Percentiles rank a stretch among this genome's conserved stretches.
Conservation (phyloP, 2,888 invertebrate species). For the Tineola bisselliella region DNA sequence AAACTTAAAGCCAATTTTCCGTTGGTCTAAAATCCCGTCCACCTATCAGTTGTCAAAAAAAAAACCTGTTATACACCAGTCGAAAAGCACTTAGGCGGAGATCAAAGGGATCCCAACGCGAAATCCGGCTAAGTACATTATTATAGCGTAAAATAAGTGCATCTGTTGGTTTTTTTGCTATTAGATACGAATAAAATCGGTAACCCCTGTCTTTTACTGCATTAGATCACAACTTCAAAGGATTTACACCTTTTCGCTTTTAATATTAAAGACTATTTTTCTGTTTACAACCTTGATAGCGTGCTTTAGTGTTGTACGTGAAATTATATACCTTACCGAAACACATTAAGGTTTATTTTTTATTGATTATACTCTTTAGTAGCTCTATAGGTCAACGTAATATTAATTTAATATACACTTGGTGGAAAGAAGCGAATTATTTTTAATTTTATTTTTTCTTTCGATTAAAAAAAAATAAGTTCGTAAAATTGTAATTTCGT, state of each 20-base stretch:
- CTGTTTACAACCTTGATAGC: not conserved
- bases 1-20: slow-evolving; percentile 4
- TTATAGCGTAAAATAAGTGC: slow-evolving; percentile 64
- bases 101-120: slow-evolving; percentile 41
- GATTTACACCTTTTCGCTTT: not conserved
- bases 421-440: slow-evolving; percentile 10
- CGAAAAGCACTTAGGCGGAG: slow-evolving; percentile 25
- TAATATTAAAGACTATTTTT: not conserved
- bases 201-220: slow-evolving; percentile 29
- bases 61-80: slow-evolving; percentile 8
- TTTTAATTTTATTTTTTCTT: not conserved
- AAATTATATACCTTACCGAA: not conserved
- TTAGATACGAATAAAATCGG: slow-evolving; percentile 57
- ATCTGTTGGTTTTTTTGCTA: slow-evolving; percentile 65
- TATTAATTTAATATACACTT: slow-evolving; percentile 8
- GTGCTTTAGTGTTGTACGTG: not conserved
- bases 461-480: no score
- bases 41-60: not conserved
- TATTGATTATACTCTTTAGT: not conserved
- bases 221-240: not conserved
- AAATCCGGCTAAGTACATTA: slow-evolving; percentile 54
- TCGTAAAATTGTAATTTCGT: no score
- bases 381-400: not conserved
- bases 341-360: not conserved
- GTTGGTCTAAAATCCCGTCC: not conserved